Base-by-base conservation (phyloP, 2,113 vertebrate species). In the Oreochromis tanganicae region DNA sequence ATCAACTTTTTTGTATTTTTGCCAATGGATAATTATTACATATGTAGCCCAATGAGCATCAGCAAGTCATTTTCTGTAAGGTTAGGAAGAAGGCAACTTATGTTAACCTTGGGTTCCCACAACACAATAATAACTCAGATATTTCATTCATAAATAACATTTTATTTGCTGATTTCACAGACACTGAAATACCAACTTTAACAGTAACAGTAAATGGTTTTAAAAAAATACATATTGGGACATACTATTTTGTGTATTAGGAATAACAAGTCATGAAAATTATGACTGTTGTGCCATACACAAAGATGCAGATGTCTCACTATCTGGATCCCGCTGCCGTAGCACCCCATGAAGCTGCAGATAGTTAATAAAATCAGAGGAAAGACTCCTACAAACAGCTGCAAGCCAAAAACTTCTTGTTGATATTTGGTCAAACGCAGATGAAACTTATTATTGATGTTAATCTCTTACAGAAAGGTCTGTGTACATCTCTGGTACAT, bases 201-300 rank as follows among this genome's bases (percentile, higher is more conserved):
- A 73, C 1, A 63, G 3, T 1, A 16, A 16, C 14, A 24, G 41
- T 48, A 48, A 73, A 75, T 27, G 14, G 68, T 38, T 27, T 43
- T 16, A 46, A 73, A 52, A 27, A 4, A 73, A 5, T 46, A 46
- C 41, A 46, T 10, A 46, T 10, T 46, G 41, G 24, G 46, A 46
- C 0, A 4, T 48, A 29, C 21, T 48, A 29, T 11, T 11, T 48
- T 48, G 68, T 46, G 38, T 43, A 71, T 71, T 43, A 14, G 66
- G 36, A 43, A 43, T 0, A 71, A 24, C n/a, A 4, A 1, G 66
- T 43, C 36, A 4, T 41, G 12, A 71, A 24, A 0, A 71, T 24
- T 71, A 71, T 71, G 36, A 43, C n/a, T 41, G 36, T 68, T 68
- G 63, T 41, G 63, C 3, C 1, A 71, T 41, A 16, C 5, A 24